Evolutionary conservation across 30 jellyfish, hydroid and myxozoan genomes (phyloP), one percentile per base, ranked within the genome.

Genomic region (Chironex yamaguchii): DNA sequence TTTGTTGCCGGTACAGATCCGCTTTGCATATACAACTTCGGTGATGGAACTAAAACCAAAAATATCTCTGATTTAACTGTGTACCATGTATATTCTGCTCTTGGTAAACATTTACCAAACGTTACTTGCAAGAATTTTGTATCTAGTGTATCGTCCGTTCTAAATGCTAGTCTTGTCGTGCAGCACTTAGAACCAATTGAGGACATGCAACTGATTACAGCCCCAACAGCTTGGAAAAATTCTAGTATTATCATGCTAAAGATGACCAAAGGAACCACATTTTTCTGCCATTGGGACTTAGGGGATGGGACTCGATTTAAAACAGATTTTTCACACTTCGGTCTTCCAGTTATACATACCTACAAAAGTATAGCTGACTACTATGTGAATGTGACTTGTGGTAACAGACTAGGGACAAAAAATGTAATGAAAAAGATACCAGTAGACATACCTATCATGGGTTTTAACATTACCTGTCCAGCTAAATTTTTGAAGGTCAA

Each of bases 41-140:
- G 86, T 35, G 97, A 84, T 73, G 76, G 81, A 1, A n/a, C 89
- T 14, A 29, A 73, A 0, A 36, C 29, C 17, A 51, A 20, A 0
- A 53, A 23, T 6, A 77, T 79, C 17, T 9, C 82, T 36, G 12
- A 62, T 3, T 49, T 76, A 12, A n/a, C 87, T 28, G 77, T 86
- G 27, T 85, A 54, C 26, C 92, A 95, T 34, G 17, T 14, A n/a
- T 95, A 29, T 52, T 33, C 66, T 20, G 22, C 52, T 22, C 50
- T 35, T 1, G 99, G 99, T 4, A 90, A 33, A 34, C 81, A 51
- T 63, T 23, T n/a, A 6, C 88, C 93, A 2, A 64, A 69, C 33
- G 97, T 86, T 54, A 81, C 91, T 20, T 95, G 99, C 89, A 35
- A 25, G 35, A 95, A 95, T 52, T 53, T 62, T n/a, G 78, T 95